phyloP scores from a whole-genome alignment of 1,140 invertebrate genomes.

The Ceratina australensis region DNA sequence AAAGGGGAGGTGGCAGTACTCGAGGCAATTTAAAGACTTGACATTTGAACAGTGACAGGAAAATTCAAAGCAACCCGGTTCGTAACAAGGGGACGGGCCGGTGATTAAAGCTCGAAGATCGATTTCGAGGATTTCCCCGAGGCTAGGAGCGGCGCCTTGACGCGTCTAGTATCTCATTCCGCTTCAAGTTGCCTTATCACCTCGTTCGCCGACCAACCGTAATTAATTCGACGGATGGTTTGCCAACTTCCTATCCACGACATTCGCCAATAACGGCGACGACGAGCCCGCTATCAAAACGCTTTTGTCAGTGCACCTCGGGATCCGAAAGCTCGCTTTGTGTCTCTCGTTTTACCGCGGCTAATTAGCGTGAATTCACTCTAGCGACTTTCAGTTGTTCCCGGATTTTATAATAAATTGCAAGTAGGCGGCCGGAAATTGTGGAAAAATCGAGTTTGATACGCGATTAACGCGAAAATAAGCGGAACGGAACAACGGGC shows the following conservation, averaged over 20 bases:
- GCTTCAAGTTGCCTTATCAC: constrained; percentile 16
- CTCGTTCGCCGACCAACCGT: constrained; percentile 27
- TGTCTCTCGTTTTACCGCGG: neutral
- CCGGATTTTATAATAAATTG: neutral
- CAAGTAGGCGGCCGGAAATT: neutral
- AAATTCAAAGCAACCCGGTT: constrained; percentile 1
- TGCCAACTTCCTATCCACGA: constrained; percentile 9
- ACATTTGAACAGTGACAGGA: too few species aligned
- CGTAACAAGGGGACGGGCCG: constrained; percentile 13
- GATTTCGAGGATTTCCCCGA: constrained; percentile 44
- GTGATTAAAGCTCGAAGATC: constrained; percentile 43
- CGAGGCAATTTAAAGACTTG: too few species aligned
- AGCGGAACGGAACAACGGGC: neutral
- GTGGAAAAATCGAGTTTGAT: constrained; percentile 1
- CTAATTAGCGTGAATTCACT: constrained; percentile 3
- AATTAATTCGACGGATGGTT: constrained; percentile 46
- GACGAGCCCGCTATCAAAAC: constrained; percentile 1
- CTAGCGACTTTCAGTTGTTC: neutral
- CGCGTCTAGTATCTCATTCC: constrained; percentile 22
- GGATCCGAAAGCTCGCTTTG: neutral
- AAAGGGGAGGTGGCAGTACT: too few species aligned
- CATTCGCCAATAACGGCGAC: constrained; percentile 17
- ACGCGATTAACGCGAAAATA: neutral
- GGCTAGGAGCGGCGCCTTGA: constrained; percentile 12
- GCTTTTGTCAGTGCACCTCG: constrained; percentile 9